Evolutionary conservation across 2,797 vertebrate species (phyloP), one percentile per base, ranked within the genome.

Genomic region (Hypotaenidia okinawae): DNA sequence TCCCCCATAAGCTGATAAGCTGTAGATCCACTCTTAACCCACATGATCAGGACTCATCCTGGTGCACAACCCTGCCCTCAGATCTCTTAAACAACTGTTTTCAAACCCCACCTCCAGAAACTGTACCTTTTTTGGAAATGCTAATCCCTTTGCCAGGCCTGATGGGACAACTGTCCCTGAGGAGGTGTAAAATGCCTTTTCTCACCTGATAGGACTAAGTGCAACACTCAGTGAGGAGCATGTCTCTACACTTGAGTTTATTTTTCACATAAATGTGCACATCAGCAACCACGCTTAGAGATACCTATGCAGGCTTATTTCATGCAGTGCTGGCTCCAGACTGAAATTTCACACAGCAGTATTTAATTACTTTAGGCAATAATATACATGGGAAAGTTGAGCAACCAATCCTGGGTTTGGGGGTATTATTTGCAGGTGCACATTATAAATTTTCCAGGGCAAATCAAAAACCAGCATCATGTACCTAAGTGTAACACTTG

Each of bases 21-120:
- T 74, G 39, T 15, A 91, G 84, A 94, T 86, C 84, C 79, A 83
- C 23, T 85, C 73, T 87, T 89, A 72, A 91, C 49, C 35, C 41
- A 19, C 23, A 51, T 13, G 54, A 66, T 45, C 41, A 58, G 68
- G 57, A 68, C 35, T 64, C 45, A 79, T 77, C 80, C 61, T 16
- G 66, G 37, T 13, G 72, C 85, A 70, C 28, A 11, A 27, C 69
- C 45, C 43, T 66, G 69, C 85, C 47, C 77, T 66, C 67, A 49
- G 30, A 68, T 18, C 45, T 87, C 57, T 54, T 49, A 62, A 78
- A 83, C 70, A 85, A 24, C 35, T 58, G 28, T 14, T 84, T 80
- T 83, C 32, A 27, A 67, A 64, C 32, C 18, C 82, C 51, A 63
- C 28, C 32, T 89, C 41, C 67, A 2, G 18, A 62, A 93, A 79